Evolutionary conservation across 2,797 vertebrate species (phyloP).

Genomic region (Cynopterus sphinx): DNA sequence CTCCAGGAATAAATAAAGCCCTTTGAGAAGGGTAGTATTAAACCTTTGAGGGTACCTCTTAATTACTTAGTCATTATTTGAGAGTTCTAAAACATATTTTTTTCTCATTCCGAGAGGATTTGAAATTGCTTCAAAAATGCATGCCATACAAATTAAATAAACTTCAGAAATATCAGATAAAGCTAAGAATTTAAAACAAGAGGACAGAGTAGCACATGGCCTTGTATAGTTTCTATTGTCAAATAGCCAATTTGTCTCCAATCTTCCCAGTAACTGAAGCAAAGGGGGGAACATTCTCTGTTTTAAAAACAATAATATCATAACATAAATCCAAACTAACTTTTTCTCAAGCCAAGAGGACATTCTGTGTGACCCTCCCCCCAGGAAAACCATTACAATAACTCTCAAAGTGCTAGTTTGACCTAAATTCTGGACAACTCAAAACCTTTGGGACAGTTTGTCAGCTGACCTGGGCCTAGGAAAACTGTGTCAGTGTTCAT

Average conservation of each 20-base stretch:
- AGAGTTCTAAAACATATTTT: background rate
- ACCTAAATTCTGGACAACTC: background rate
- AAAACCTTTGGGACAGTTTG: background rate
- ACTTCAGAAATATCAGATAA: background rate
- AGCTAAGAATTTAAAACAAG: background rate
- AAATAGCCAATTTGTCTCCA: background rate
- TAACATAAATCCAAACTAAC: background rate
- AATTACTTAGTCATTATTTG: background rate
- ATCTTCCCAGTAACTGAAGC: background rate
- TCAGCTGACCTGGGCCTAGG: background rate
- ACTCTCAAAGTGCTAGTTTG: background rate
- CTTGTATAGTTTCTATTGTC: background rate
- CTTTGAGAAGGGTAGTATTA: background rate
- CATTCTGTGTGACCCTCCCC: background rate
- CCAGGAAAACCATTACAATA: background rate
- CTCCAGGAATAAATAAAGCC: background rate
- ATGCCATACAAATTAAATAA: slow-evolving; percentile 18
- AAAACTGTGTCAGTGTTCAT: background rate
- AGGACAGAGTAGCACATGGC: background rate
- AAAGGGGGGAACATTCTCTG: background rate
- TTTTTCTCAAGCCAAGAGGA: background rate
- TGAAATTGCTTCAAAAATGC: slow-evolving; percentile 21
- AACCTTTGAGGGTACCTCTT: background rate
- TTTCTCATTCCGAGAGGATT: background rate
- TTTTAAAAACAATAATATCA: background rate